Evolutionary conservation across 2,797 vertebrate species (phyloP).

Genomic region (Tapirus indicus): DNA sequence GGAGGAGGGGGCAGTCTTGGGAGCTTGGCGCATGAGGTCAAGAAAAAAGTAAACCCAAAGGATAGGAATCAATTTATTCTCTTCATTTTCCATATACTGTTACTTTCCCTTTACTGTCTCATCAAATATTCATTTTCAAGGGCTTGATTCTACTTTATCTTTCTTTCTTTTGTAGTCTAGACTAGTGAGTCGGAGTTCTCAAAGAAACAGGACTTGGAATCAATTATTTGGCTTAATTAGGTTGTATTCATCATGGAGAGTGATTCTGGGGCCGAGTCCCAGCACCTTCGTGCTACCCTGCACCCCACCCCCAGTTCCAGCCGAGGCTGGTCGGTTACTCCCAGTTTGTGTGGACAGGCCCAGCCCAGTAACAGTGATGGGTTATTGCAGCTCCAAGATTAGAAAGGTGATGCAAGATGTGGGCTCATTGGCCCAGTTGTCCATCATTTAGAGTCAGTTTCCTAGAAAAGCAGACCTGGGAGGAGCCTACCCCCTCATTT

Average conservation of each 20-base stretch:
- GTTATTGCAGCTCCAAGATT: background rate
- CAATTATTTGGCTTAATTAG: constrained; percentile 77
- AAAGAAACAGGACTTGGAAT: constrained; percentile 67
- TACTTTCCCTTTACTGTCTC: constrained; percentile 68
- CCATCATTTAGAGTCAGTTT: background rate
- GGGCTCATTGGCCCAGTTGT: background rate
- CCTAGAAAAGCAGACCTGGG: background rate
- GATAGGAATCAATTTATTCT: constrained; percentile 73
- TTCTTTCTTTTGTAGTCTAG: constrained; percentile 56
- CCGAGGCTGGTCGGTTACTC: fast-evolving
- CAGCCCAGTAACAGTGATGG: background rate
- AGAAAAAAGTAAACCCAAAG: constrained; percentile 62
- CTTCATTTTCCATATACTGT: constrained; percentile 58
- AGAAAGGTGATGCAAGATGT: background rate
- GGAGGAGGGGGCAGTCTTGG: background rate
- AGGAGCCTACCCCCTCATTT: background rate
- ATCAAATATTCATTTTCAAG: constrained; percentile 82
- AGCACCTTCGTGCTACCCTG: background rate
- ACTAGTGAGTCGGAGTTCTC: constrained; percentile 53
- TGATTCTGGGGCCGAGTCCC: background rate
- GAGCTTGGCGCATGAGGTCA: background rate
- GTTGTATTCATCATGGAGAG: constrained; percentile 43
- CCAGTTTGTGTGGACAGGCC: background rate
- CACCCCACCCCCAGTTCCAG: background rate
- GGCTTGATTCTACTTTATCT: constrained; percentile 70